phyloP scores from a whole-genome alignment of 1,140 invertebrate genomes.

The Ladona fulva region DNA sequence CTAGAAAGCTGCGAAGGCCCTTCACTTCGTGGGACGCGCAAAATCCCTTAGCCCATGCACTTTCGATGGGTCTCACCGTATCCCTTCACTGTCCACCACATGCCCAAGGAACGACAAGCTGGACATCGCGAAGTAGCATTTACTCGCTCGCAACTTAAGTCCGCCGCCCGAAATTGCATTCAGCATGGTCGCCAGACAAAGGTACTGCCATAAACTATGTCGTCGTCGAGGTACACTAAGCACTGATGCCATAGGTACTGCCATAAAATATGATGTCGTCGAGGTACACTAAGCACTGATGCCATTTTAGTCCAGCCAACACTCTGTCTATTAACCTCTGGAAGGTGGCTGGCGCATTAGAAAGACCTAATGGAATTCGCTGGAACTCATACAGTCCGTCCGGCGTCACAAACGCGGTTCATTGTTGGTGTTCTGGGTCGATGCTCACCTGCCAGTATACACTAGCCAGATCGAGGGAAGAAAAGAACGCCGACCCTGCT shows the following conservation, averaged over 20 bases:
- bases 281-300: background rate
- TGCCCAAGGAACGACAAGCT: background rate
- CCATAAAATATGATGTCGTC: background rate
- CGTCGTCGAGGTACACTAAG: too few species aligned
- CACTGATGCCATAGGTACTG: background rate
- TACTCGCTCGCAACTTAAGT: constrained; percentile 5
- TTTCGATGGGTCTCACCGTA: constrained; percentile 13
- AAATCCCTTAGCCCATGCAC: background rate
- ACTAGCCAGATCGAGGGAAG: constrained; percentile 28
- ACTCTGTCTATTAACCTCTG: constrained; percentile 22
- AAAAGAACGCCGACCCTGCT: constrained; percentile 29
- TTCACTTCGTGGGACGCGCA: background rate
- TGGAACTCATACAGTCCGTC: constrained; percentile 26
- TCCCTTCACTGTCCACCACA: background rate
- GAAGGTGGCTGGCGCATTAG: constrained; percentile 25
- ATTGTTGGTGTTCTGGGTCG: constrained; percentile 23
- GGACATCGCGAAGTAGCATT: background rate
- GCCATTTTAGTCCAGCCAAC: background rate
- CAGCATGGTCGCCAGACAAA: background rate
- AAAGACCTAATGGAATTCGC: constrained; percentile 28
- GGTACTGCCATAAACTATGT: too few species aligned
- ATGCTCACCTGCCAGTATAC: constrained; percentile 22
- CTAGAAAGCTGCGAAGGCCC: constrained; percentile 17
- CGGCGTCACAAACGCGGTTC: constrained; percentile 30
- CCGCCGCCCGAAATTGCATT: background rate